Evolutionary conservation across 2,888 invertebrate genomes (phyloP).

Genomic region (Pteria penguin): DNA sequence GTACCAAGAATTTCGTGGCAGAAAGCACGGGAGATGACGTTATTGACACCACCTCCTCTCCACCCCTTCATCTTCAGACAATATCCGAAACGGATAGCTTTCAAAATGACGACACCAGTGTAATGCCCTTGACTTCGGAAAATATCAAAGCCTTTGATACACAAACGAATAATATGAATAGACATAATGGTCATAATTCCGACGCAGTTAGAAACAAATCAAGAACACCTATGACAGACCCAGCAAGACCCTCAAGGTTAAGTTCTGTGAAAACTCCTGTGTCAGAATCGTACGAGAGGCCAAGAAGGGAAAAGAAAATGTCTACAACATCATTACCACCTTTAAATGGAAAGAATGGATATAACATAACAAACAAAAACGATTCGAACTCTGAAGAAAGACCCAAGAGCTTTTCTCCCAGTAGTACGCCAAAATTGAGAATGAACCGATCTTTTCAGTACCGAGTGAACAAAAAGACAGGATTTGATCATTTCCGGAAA

Average conservation of each 20-base stretch:
- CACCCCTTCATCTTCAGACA: constrained; percentile 3
- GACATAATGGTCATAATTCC: background rate
- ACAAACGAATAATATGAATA: background rate
- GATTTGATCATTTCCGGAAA: constrained; percentile 8
- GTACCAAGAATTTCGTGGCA: constrained; percentile 14
- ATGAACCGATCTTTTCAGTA: constrained; percentile 1
- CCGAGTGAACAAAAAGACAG: background rate
- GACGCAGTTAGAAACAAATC: background rate
- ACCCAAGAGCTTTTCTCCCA: background rate
- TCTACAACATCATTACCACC: background rate
- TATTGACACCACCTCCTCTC: background rate
- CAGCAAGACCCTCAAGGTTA: background rate
- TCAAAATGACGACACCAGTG: background rate
- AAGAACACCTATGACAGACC: background rate
- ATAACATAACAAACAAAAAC: background rate
- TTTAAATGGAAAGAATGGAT: background rate
- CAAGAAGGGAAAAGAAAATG: background rate
- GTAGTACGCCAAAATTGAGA: background rate
- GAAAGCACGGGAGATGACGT: background rate
- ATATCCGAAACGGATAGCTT: constrained; percentile 8
- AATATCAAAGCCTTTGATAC: background rate
- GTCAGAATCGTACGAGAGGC: background rate
- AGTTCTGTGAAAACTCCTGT: background rate
- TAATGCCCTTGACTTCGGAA: constrained; percentile 3
- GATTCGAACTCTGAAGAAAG: background rate